Evolutionary conservation across 2,797 vertebrate species (phyloP).

Genomic region (Parauchenoglanis ngamensis): DNA sequence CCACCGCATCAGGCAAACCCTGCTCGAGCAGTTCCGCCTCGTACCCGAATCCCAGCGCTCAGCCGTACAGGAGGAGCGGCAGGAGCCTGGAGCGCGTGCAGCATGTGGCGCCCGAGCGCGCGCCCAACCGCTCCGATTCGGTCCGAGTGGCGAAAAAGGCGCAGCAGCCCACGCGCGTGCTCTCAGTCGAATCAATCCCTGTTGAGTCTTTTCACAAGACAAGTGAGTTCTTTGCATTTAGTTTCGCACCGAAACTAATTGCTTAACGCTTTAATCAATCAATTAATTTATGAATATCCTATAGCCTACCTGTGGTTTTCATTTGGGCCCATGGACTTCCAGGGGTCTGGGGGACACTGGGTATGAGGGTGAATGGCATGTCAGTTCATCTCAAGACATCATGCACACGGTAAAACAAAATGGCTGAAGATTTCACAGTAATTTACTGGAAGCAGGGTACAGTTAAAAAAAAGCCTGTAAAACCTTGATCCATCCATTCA

Average conservation of each 20-base stretch:
- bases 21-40: slow-evolving; percentile 4
- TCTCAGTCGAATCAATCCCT: slow-evolving; percentile 73
- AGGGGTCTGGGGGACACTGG: background rate
- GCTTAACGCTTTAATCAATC: background rate
- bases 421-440: background rate
- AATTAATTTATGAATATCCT: background rate
- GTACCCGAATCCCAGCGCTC: slow-evolving; percentile 47
- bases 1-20: slow-evolving; percentile 16
- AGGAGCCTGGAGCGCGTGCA: slow-evolving; percentile 66
- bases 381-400: background rate
- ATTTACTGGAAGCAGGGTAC: background rate
- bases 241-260: background rate
- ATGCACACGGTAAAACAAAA: background rate
- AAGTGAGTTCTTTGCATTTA: slow-evolving; percentile 51
- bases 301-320: no score
- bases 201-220: slow-evolving; percentile 68
- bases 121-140: slow-evolving; percentile 59
- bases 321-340: background rate
- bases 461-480: no score
- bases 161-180: slow-evolving; percentile 68
- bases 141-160: slow-evolving; percentile 55
- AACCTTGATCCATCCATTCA: no score
- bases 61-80: slow-evolving; percentile 67
- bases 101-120: slow-evolving; percentile 56
- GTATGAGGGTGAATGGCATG: background rate